Evolutionary conservation across 2,797 vertebrate genomes (phyloP).

Genomic region (Delichon dasypus): DNA sequence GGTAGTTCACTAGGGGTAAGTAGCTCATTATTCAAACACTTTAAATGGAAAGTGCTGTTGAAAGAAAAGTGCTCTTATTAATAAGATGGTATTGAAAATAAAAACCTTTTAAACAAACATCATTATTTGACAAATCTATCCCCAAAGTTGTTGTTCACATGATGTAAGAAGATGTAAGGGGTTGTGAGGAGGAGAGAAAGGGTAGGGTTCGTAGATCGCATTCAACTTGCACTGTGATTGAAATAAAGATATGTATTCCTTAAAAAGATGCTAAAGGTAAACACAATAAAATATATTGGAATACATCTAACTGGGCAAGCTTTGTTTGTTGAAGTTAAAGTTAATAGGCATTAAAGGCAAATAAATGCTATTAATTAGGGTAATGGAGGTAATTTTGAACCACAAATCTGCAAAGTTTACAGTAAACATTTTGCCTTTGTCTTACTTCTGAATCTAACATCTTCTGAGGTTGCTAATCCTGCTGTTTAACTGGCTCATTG

Average conservation of each 20-base stretch:
- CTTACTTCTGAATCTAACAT: background rate
- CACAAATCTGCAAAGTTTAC: background rate
- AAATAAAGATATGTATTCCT: background rate
- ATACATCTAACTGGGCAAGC: background rate
- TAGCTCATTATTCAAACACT: constrained; percentile 26
- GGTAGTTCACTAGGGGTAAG: background rate
- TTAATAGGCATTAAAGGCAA: background rate
- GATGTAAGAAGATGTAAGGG: background rate
- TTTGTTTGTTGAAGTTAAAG: background rate
- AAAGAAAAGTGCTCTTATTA: background rate
- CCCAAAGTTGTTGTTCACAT: background rate
- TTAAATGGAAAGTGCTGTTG: background rate
- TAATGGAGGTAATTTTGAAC: background rate
- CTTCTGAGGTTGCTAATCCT: background rate
- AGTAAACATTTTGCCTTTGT: background rate
- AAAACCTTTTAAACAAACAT: background rate
- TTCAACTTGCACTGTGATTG: background rate
- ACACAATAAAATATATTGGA: background rate
- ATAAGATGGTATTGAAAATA: background rate
- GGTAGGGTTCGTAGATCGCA: background rate
- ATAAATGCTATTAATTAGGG: background rate
- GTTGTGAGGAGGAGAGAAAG: background rate
- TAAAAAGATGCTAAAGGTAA: background rate
- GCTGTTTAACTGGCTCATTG: background rate
- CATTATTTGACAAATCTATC: background rate